Conservation (phyloP, 2,888 invertebrate species). For the Podotricha telesiphe region DNA sequence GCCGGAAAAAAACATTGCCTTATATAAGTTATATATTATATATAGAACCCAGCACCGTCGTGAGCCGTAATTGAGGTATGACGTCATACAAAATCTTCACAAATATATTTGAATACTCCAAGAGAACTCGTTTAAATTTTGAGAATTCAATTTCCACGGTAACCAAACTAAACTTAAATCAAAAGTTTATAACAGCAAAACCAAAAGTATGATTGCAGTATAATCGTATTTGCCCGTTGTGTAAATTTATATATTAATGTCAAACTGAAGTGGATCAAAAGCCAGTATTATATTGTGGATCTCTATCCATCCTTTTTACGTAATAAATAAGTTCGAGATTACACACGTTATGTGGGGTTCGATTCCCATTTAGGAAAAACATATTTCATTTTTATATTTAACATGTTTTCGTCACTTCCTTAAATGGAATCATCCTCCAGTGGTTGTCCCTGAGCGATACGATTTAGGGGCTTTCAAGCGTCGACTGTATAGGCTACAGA, state of each 20-base stretch:
- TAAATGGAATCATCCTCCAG: too few species aligned
- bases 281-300: not conserved
- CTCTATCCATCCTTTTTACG: too few species aligned
- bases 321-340: too few species aligned
- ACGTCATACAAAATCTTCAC: not conserved
- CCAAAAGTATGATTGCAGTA: conserved; percentile 11
- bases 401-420: too few species aligned
- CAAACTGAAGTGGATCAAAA: not conserved
- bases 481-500: too few species aligned
- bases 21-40: too few species aligned
- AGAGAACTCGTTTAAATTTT: conserved; percentile 19
- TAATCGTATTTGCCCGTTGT: conserved; percentile 7
- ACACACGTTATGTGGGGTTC: too few species aligned
- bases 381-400: too few species aligned
- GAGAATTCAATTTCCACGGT: conserved; percentile 13
- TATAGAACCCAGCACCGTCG: not conserved
- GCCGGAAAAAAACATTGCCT: too few species aligned
- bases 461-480: too few species aligned
- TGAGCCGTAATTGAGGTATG: not conserved
- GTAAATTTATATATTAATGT: conserved; percentile 1
- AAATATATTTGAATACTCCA: conserved; percentile 11
- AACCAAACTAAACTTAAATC: conserved; percentile 19
- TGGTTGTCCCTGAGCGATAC: too few species aligned
- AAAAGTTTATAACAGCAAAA: conserved; percentile 11
- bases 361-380: too few species aligned